Base-by-base conservation (phyloP, 1,140 invertebrate species). In the Drosophila guanche region DNA sequence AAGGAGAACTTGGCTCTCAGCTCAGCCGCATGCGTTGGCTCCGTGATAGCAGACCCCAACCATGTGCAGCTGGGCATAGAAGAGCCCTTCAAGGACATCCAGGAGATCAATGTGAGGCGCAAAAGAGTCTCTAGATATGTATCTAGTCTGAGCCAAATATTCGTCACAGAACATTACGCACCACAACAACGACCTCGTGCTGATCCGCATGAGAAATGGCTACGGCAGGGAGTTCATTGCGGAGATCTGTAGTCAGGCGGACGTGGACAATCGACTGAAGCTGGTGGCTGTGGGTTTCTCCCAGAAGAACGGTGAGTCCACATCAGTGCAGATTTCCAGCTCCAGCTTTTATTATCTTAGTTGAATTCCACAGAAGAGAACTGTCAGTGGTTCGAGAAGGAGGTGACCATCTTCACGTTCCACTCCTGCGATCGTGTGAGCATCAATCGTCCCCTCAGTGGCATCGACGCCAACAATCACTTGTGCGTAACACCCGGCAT, bases 251-350 rank as follows among this genome's bases (percentile, higher is more conserved):
- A 12, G 7, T 0, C 27, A 37, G 4, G 8, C 2, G 29, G 22
- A 59, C 5, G 1, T 40, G 2, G 22, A 25, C 10, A 20, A 22
- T 2, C 14, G n/a, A 1, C n/a, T 14, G 0, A 16, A 16, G 10
- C 5, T 59, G 29, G 14, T 51, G 8, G 29, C 43, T 5, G 27
- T 58, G 8, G 55, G 55, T 4, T 51, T 51, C 7, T 22, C 56
- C 14, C 29, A 59, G 10, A n/a, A 10, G 1, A 4, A n/a, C 5
- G 46, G 47, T 58, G 2, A 50, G 45, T 20, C 16, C 16, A 20
- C 16, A 20, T 0, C 16, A 20, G 0, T 20, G 16, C 16, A 20
- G 16, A 20, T 20, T 20, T 20, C 16, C 16, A 20, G 16, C 16
- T 20, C 16, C 1, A 20, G 16, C 16, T 20, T 20, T 1, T 1